These are phyloP conservation scores for Lethrus apterus DNA, from an alignment of 1,140 invertebrate species.

Conservation along the genomic window DNA sequence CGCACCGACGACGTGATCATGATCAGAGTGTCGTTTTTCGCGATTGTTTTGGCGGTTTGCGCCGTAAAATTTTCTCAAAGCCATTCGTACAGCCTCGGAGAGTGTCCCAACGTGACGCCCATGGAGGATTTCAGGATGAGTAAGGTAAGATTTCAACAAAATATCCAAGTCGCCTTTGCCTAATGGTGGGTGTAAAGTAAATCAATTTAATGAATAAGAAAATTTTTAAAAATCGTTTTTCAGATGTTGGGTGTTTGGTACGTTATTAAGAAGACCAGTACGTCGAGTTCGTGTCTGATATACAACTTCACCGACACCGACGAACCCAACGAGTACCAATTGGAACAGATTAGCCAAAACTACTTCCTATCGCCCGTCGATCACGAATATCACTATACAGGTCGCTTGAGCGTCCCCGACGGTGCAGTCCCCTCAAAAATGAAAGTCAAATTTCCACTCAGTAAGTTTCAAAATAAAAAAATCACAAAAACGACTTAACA, in stretches of 20 bases:
- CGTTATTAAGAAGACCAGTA: conserved; percentile 76
- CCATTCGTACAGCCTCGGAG: conserved; percentile 66
- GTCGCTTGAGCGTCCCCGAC: conserved; percentile 58
- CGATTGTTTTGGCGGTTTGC: background rate
- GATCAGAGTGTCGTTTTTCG: background rate
- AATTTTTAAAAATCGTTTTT: too few relatives aligned
- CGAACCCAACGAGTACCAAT: conserved; percentile 58
- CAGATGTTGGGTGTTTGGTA: conserved; percentile 76
- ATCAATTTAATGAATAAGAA: conserved; percentile 6
- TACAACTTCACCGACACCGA: conserved; percentile 67
- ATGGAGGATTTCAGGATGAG: conserved; percentile 63
- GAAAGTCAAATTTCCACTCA: conserved; percentile 70
- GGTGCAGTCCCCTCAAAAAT: conserved; percentile 59
- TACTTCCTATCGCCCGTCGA: conserved; percentile 60
- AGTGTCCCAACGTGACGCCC: conserved; percentile 64
- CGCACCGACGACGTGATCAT: background rate
- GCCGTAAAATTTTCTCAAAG: too few relatives aligned
- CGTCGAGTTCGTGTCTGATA: conserved; percentile 66
- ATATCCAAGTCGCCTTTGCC: background rate
- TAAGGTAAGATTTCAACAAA: conserved; percentile 47
- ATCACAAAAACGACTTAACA: background rate
- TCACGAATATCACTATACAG: conserved; percentile 70
- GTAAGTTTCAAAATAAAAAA: conserved; percentile 47
- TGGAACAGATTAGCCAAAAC: conserved; percentile 69
- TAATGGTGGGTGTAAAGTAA: background rate